Conservation (phyloP, 1,140 invertebrate species). For the Ostrea edulis region DNA sequence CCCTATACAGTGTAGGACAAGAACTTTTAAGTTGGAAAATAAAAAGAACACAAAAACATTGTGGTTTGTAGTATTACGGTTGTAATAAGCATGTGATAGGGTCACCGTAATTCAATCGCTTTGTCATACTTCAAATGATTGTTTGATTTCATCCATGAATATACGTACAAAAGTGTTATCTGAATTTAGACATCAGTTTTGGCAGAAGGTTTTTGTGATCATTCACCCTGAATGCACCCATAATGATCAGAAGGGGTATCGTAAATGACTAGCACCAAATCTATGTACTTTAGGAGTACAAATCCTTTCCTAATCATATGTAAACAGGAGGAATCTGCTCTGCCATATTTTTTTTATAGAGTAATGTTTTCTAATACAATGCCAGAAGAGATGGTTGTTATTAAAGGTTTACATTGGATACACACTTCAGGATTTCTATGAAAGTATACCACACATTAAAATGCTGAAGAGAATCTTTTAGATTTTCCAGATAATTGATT, state of each 20-base stretch:
- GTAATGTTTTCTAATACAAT: conserved; percentile 11
- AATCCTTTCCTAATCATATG: conserved; percentile 27
- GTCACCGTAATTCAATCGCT: conserved; percentile 22
- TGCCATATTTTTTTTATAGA: conserved; percentile 17
- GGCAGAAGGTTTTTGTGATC: conserved; percentile 25
- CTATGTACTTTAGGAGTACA: background rate
- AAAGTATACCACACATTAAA: background rate
- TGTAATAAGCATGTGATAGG: background rate
- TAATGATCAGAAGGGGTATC: conserved; percentile 18
- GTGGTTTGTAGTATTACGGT: background rate
- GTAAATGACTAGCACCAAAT: background rate
- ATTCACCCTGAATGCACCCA: conserved; percentile 9
- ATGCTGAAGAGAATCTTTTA: background rate
- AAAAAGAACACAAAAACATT: background rate
- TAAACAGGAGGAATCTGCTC: background rate
- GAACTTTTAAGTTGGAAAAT: background rate
- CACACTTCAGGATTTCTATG: conserved; percentile 10
- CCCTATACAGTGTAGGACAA: background rate
- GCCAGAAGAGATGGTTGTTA: background rate
- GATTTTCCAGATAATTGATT: background rate
- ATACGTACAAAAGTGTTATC: conserved; percentile 36
- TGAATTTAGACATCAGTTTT: conserved; percentile 14
- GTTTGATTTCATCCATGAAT: conserved; percentile 8
- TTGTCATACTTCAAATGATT: conserved; percentile 16
- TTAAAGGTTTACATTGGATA: background rate